A percentile compares a stretch with the other conserved stretches of the same genome.
phyloP scores from a whole-genome alignment of 2,113 vertebrate genomes.

The Saccopteryx bilineata region DNA sequence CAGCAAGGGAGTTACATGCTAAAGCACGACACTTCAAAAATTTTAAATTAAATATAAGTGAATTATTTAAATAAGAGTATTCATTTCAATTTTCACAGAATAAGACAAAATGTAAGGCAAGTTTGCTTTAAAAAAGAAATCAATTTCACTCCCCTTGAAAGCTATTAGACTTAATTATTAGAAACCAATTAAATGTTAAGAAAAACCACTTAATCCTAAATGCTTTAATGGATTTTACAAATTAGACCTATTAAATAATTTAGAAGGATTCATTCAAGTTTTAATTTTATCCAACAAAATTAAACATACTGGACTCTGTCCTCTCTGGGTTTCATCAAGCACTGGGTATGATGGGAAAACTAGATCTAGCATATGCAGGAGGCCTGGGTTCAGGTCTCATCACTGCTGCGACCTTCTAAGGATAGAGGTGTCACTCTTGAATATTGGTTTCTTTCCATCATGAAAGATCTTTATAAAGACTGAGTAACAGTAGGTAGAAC shows the following conservation, averaged over 20 bases:
- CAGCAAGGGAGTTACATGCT: neutral
- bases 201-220: slow-evolving; percentile 51
- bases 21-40: slow-evolving; percentile 17
- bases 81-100: slow-evolving; percentile 56
- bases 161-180: slow-evolving; percentile 46
- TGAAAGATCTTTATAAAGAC: slow-evolving; percentile 45
- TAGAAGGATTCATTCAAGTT: slow-evolving; percentile 19
- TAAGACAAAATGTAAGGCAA: neutral
- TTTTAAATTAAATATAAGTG: slow-evolving; percentile 26
- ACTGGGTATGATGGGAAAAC: neutral
- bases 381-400: neutral
- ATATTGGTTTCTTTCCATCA: neutral
- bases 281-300: slow-evolving; percentile 56
- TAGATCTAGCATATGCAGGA: neutral
- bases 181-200: slow-evolving; percentile 52
- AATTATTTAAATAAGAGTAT: slow-evolving; percentile 1
- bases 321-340: slow-evolving; percentile 1
- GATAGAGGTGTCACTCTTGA: neutral
- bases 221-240: slow-evolving; percentile 59
- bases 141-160: slow-evolving; percentile 29
- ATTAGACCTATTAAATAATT: slow-evolving; percentile 64
- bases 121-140: slow-evolving; percentile 56
- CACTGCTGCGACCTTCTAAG: neutral
- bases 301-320: neutral
- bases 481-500: neutral